Evolutionary conservation across 2,888 invertebrate species (phyloP), one percentile per base, ranked within the genome.

Genomic region (Orthonevra nobilis): DNA sequence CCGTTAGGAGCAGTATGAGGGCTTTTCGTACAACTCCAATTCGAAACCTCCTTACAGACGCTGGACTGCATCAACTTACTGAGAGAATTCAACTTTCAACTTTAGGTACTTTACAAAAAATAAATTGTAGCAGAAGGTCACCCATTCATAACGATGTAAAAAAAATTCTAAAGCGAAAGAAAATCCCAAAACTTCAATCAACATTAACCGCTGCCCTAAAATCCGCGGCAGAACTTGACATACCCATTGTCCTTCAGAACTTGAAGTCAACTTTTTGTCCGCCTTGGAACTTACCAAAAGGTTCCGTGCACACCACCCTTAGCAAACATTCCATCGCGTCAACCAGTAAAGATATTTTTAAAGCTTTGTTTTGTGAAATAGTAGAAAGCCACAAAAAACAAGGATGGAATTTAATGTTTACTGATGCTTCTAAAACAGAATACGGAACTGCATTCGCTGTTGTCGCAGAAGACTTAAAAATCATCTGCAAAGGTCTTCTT

Each of bases 371-470:
- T 5, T 23, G 3, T 4, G 23, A 23, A 4, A 23, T 23, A 4
- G 23, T 5, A 23, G 23, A 23, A 23, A 23, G 23, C 3, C 23
- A 14, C 14, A 14, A 14, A 1, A 7, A 0, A 36, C 12, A 6
- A 3, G 36, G 36, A 36, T 54, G 44, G 54, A 7, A 20, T 10
- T 10, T 34, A n/a, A 2, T 54, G 6, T 56, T 34, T 28, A 56
- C 66, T 6, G 44, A 23, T 23, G 56, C 30, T 3, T 69, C 58
- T 5, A 70, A 61, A 61, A 34, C 32, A 3, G 28, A 12, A 17
- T 5, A 30, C 26, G 36, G 12, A 17, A 63, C 61, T 6, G 19
- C 70, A 7, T 64, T 72, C 14, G 63, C 72, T 14, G 48, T 72
- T 1, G 38, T 64, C 7, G 19, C 46, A n/a, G n/a, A n/a, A n/a